Evolutionary conservation across 1,140 invertebrate species (phyloP).

Genomic region (Drosophila tristis): DNA sequence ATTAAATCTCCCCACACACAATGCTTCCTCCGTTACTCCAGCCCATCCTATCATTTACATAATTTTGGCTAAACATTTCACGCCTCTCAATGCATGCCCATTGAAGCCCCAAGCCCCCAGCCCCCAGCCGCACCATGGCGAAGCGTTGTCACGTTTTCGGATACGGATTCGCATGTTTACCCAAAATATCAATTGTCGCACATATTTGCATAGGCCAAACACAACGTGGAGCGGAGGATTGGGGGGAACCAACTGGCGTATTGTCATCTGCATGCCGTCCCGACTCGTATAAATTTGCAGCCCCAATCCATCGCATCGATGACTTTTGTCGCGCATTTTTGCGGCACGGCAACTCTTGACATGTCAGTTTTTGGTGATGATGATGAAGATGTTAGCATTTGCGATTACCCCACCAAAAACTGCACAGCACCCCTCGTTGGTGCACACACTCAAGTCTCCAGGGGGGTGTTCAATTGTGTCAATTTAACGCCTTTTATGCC

Average conservation of each 20-base stretch:
- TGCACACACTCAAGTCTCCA: conserved; percentile 65
- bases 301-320: not conserved
- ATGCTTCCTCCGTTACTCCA: not conserved
- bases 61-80: conserved; percentile 32
- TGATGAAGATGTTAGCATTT: conserved; percentile 80
- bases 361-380: conserved; percentile 46
- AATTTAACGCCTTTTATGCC: conserved; percentile 83
- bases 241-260: conserved; percentile 2
- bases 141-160: conserved; percentile 54
- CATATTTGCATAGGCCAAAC: conserved; percentile 74
- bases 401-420: conserved; percentile 35
- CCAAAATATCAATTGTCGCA: conserved; percentile 74
- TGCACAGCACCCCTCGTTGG: not conserved
- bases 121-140: not conserved
- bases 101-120: not conserved
- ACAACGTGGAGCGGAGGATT: conserved; percentile 4
- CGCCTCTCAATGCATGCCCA: not conserved
- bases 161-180: conserved; percentile 38
- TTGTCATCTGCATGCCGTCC: conserved; percentile 23
- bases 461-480: conserved; percentile 84
- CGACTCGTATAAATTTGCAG: conserved; percentile 17
- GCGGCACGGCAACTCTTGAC: conserved; percentile 29
- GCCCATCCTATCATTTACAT: conserved; percentile 17
- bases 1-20: not conserved
- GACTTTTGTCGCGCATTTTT: conserved; percentile 39